Evolutionary conservation across 2,113 vertebrate genomes (phyloP).

Genomic region (Nanorana parkeri): DNA sequence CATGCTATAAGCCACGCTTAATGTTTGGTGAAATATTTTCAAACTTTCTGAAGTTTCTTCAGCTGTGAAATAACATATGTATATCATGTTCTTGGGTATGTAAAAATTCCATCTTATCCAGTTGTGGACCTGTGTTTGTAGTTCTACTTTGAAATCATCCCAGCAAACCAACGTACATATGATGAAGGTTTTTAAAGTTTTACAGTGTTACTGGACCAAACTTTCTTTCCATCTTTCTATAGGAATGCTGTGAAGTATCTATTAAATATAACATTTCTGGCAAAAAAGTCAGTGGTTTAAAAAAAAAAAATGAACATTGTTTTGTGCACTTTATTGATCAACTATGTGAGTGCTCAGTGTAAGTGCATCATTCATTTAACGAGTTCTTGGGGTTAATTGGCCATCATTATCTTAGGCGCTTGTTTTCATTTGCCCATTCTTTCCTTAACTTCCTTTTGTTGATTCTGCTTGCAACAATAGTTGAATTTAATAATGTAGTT

Average conservation of each 20-base stretch:
- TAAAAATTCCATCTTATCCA: not conserved
- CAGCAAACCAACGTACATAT: constrained; percentile 14
- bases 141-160: constrained; percentile 31
- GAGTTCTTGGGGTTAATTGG: constrained; percentile 82
- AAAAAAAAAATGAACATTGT: constrained; percentile 82
- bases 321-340: constrained; percentile 92
- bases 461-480: not conserved
- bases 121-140: constrained; percentile 11
- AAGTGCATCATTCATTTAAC: constrained; percentile 90
- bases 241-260: constrained; percentile 81
- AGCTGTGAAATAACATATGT: constrained; percentile 4
- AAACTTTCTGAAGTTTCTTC: constrained; percentile 11
- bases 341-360: constrained; percentile 92
- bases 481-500: constrained; percentile 21
- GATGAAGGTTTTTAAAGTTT: constrained; percentile 60
- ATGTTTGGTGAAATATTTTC: constrained; percentile 15
- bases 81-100: constrained; percentile 1
- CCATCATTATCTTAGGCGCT: not conserved
- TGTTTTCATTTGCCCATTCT: not conserved
- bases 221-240: constrained; percentile 77
- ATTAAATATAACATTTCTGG: constrained; percentile 84
- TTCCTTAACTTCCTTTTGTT: too few species aligned
- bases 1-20: constrained; percentile 8
- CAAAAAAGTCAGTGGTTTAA: constrained; percentile 80
- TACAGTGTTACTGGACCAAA: constrained; percentile 78